phyloP scores from a whole-genome alignment of 2,888 invertebrate genomes.

The Slavum lentiscoides region DNA sequence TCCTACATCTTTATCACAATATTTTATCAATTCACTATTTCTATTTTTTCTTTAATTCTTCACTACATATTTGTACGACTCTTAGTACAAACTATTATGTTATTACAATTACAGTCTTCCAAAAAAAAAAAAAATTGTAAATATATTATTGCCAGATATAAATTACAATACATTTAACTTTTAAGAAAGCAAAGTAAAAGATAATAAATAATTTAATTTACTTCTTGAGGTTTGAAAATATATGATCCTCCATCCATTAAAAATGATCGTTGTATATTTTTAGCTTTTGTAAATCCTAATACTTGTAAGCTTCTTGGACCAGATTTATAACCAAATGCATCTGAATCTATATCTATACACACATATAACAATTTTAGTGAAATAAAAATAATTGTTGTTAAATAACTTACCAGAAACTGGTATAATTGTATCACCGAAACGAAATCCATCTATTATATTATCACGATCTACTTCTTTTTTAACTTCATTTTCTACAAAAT shows the following conservation, averaged over 20 bases:
- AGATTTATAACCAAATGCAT: slow-evolving; percentile 65
- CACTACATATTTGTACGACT: no score
- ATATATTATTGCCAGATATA: no score
- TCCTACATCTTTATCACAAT: no score
- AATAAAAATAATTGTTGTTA: neutral
- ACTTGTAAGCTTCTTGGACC: slow-evolving; percentile 69
- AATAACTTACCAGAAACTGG: slow-evolving; percentile 60
- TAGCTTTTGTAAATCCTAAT: slow-evolving; percentile 68
- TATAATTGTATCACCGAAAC: slow-evolving; percentile 68
- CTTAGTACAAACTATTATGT: no score
- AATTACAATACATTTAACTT: neutral
- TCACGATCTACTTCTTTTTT: slow-evolving; percentile 42
- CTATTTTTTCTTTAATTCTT: no score
- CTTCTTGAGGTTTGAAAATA: slow-evolving; percentile 63
- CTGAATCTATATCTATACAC: slow-evolving; percentile 62
- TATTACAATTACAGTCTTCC: no score
- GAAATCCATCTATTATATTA: slow-evolving; percentile 58
- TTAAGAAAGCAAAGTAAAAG: neutral
- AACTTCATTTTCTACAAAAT: slow-evolving; percentile 56
- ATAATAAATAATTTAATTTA: slow-evolving; percentile 62
- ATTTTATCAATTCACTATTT: no score
- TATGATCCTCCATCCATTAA: slow-evolving; percentile 65
- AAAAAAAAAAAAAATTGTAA: no score
- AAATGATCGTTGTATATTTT: slow-evolving; percentile 65
- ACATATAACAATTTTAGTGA: neutral